Percentiles rank a stretch among this genome's conserved stretches.
Conservation (phyloP, 1,140 invertebrate species). For the Drosophila nasuta region DNA sequence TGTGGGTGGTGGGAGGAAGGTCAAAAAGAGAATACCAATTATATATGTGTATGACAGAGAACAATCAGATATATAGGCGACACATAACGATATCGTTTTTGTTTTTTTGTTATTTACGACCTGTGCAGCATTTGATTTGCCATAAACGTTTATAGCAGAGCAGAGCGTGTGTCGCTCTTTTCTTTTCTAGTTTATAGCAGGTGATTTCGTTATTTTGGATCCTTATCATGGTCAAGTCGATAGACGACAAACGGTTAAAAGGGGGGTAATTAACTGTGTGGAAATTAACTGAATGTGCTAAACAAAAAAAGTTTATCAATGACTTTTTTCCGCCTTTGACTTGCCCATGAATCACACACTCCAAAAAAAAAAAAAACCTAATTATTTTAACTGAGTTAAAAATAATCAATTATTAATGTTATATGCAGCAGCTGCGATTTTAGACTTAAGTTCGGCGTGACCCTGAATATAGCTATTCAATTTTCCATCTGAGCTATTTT, state of each 20-base stretch:
- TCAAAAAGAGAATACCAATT: constrained; percentile 25
- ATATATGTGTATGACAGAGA: constrained; percentile 6
- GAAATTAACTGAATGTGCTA: background rate
- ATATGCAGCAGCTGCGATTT: background rate
- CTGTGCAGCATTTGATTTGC: constrained; percentile 6
- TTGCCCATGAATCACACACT: constrained; percentile 2
- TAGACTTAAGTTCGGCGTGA: background rate
- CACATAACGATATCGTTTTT: background rate
- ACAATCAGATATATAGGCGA: background rate
- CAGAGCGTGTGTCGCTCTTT: background rate
- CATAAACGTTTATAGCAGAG: constrained; percentile 19
- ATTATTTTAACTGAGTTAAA: too few relatives aligned
- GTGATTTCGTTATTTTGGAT: constrained; percentile 4
- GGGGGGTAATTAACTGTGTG: background rate
- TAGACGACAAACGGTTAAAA: background rate
- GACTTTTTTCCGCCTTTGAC: background rate
- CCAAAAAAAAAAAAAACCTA: background rate
- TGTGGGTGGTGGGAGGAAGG: constrained; percentile 49
- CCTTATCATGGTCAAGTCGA: constrained; percentile 19
- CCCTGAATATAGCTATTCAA: too few relatives aligned
- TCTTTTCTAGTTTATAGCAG: constrained; percentile 11
- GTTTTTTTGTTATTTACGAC: constrained; percentile 8
- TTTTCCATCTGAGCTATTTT: too few relatives aligned
- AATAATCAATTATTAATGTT: background rate
- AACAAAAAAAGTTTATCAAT: constrained; percentile 10